Percentiles rank a stretch among this genome's conserved stretches.
phyloP scores from a whole-genome alignment of 2,888 invertebrate species.

The Portevinia maculata region DNA sequence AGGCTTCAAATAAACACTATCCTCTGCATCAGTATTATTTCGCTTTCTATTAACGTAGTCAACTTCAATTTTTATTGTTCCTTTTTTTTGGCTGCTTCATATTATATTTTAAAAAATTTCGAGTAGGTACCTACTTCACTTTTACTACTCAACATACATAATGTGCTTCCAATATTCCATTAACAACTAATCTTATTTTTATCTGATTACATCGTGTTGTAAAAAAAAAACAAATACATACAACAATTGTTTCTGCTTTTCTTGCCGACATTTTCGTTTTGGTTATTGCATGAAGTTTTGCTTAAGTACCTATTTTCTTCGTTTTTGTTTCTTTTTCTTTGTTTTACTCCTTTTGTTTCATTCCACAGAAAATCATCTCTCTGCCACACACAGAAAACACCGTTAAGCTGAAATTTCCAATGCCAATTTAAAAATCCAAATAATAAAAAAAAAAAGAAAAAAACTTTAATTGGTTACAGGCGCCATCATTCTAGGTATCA shows the following conservation, averaged over 20 bases:
- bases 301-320: slow-evolving; percentile 37
- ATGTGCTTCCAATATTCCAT: slow-evolving; percentile 38
- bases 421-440: slow-evolving; percentile 8
- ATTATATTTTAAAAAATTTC: too few relatives aligned
- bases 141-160: not conserved
- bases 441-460: slow-evolving; percentile 40
- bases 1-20: too few relatives aligned
- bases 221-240: slow-evolving; percentile 14
- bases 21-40: too few relatives aligned
- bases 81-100: too few relatives aligned
- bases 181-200: slow-evolving; percentile 38
- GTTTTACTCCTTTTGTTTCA: slow-evolving; percentile 41
- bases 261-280: slow-evolving; percentile 55
- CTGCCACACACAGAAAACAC: slow-evolving; percentile 59
- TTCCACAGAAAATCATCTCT: slow-evolving; percentile 52
- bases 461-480: slow-evolving; percentile 27
- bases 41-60: too few relatives aligned
- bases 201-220: slow-evolving; percentile 45
- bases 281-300: slow-evolving; percentile 57
- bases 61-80: too few relatives aligned
- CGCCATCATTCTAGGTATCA: slow-evolving; percentile 24
- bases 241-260: slow-evolving; percentile 56
- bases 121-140: not conserved
- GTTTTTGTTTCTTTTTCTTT: slow-evolving; percentile 36
- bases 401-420: slow-evolving; percentile 20